Evolutionary conservation across 1,140 invertebrate genomes (phyloP).

Genomic region (Cephus cinctus): DNA sequence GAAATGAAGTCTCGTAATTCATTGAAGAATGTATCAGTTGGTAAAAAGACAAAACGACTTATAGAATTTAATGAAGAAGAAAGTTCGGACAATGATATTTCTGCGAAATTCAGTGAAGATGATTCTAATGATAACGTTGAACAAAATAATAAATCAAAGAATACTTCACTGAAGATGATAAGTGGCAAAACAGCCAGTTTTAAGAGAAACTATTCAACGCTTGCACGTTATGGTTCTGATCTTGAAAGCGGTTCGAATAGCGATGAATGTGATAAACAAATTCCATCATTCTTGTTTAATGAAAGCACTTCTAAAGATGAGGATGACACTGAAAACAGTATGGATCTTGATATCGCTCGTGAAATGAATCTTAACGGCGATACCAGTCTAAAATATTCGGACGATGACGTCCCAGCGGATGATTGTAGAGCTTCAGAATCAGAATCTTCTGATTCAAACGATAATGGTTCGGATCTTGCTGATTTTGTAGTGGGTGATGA

Average conservation of each 20-base stretch:
- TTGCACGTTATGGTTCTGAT: conserved; percentile 9
- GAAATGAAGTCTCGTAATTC: neutral
- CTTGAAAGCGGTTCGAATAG: conserved; percentile 6
- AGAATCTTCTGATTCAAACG: conserved; percentile 34
- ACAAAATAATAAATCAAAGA: too few relatives aligned
- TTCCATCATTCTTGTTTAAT: conserved; percentile 13
- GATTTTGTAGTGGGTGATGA: conserved; percentile 38
- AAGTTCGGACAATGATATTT: neutral
- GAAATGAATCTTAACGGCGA: conserved; percentile 42
- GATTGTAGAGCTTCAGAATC: conserved; percentile 42
- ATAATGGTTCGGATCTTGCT: conserved; percentile 33
- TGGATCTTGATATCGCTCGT: conserved; percentile 34
- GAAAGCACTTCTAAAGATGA: neutral
- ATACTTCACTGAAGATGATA: too few relatives aligned
- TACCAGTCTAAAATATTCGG: conserved; percentile 22
- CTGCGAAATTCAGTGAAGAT: neutral
- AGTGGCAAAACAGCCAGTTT: too few relatives aligned
- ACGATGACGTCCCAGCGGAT: conserved; percentile 39
- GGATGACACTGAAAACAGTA: conserved; percentile 9
- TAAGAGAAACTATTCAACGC: conserved; percentile 9
- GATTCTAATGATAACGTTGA: neutral
- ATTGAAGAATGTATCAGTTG: neutral
- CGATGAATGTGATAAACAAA: neutral
- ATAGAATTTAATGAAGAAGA: neutral
- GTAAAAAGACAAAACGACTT: neutral